Evolutionary conservation across 2,797 vertebrate genomes (phyloP).

Genomic region (Phrynocephalus forsythii): DNA sequence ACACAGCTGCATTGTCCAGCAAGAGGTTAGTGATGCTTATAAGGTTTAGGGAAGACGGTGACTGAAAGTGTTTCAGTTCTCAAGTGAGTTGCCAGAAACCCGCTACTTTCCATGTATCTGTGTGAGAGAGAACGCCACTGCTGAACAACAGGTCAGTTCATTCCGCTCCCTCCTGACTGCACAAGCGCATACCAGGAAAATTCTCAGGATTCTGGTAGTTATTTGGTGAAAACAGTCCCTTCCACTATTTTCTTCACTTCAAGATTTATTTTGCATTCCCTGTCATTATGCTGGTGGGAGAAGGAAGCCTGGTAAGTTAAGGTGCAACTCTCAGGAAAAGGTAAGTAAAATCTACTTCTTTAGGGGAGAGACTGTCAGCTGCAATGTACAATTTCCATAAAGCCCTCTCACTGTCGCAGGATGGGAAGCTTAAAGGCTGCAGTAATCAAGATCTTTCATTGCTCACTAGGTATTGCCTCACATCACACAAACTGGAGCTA

Average conservation of each 20-base stretch:
- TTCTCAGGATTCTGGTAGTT: neutral
- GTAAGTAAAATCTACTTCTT: neutral
- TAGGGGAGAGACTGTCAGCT: neutral
- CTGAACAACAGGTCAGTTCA: constrained; percentile 59
- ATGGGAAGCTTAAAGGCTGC: neutral
- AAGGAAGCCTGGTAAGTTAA: constrained; percentile 1
- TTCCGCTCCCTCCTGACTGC: constrained; percentile 51
- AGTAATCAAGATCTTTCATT: neutral
- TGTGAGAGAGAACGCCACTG: constrained; percentile 7
- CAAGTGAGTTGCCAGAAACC: neutral
- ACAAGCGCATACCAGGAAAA: neutral
- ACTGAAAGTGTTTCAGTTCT: too few relatives aligned
- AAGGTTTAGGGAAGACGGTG: too few relatives aligned
- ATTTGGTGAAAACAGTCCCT: neutral
- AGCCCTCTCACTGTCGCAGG: neutral
- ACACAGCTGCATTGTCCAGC: neutral
- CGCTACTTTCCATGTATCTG: neutral
- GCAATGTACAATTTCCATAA: neutral
- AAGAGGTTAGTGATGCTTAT: neutral
- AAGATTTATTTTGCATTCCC: neutral
- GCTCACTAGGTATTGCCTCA: neutral
- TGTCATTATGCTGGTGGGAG: neutral
- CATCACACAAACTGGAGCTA: neutral
- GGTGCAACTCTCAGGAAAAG: neutral
- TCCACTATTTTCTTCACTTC: fast-evolving